Percentiles rank a stretch among this genome's conserved stretches.
phyloP scores from a whole-genome alignment of 2,113 vertebrate genomes.

The Nymphicus hollandicus region DNA sequence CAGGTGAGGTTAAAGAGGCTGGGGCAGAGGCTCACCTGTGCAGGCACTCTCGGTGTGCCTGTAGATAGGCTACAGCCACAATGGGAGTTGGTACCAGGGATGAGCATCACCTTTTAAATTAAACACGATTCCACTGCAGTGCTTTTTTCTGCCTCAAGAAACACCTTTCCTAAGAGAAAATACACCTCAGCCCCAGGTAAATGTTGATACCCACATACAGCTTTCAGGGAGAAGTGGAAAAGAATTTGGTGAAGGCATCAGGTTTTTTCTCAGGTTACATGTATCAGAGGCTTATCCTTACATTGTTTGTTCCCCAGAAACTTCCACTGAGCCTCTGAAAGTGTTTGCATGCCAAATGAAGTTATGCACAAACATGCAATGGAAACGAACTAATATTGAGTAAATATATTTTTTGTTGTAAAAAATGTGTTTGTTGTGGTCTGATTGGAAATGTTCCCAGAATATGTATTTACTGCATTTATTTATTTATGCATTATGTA shows the following conservation, averaged over 20 bases:
- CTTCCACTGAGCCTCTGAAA: rapidly evolving
- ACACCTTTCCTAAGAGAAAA: neutral
- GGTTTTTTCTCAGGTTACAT: neutral
- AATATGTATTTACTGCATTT: neutral
- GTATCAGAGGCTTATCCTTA: neutral
- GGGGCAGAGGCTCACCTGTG: neutral
- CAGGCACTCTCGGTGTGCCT: neutral
- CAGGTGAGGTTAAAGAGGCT: neutral
- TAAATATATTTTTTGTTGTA: neutral
- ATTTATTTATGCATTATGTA: neutral
- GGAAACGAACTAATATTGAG: neutral
- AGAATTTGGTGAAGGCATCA: neutral
- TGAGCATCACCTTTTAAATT: neutral
- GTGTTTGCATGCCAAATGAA: neutral
- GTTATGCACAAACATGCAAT: neutral
- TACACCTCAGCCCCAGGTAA: neutral
- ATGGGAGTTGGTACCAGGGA: neutral
- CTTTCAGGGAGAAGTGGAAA: neutral
- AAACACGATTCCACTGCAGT: neutral
- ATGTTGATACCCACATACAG: neutral
- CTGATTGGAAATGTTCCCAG: neutral
- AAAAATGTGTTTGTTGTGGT: neutral
- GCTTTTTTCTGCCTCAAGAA: neutral
- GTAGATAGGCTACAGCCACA: rapidly evolving
- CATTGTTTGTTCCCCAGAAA: rapidly evolving